Evolutionary conservation across 2,113 vertebrate species (phyloP).

Genomic region (Nannospalax galili): DNA sequence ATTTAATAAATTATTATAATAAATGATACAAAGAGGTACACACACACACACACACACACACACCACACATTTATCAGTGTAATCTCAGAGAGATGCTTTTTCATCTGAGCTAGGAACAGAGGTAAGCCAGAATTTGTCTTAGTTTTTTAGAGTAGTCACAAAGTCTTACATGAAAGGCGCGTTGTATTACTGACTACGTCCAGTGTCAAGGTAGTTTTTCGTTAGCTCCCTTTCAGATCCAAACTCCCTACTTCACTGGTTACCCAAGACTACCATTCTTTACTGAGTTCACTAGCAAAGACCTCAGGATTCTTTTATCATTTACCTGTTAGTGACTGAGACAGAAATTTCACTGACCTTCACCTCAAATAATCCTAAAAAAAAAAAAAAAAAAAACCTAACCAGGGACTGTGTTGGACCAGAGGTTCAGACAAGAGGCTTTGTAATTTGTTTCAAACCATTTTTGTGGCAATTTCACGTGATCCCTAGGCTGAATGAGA

Average conservation of each 20-base stretch:
- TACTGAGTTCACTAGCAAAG: constrained; percentile 60
- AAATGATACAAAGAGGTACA: not conserved
- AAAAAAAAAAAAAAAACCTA: not conserved
- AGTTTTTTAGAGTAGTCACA: not conserved
- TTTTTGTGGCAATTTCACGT: constrained; percentile 47
- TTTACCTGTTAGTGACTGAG: constrained; percentile 57
- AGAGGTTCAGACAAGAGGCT: constrained; percentile 50
- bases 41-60: no score
- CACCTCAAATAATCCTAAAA: constrained; percentile 68
- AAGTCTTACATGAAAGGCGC: not conserved
- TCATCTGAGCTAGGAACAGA: not conserved
- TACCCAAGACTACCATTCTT: constrained; percentile 46
- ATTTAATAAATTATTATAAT: not conserved
- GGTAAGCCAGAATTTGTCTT: not conserved
- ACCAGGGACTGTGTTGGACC: not conserved
- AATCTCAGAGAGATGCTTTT: not conserved
- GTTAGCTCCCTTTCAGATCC: constrained; percentile 49
- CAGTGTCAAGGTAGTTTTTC: constrained; percentile 22
- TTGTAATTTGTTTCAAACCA: constrained; percentile 58
- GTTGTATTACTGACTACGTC: constrained; percentile 18
- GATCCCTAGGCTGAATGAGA: not conserved
- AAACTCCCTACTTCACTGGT: constrained; percentile 40
- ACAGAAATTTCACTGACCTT: constrained; percentile 62
- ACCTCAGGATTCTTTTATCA: constrained; percentile 59
- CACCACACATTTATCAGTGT: not conserved